Percentiles rank a stretch among this genome's conserved stretches.
Conservation (phyloP, 2,888 invertebrate species). For the Lissocephala sabroskyi region DNA sequence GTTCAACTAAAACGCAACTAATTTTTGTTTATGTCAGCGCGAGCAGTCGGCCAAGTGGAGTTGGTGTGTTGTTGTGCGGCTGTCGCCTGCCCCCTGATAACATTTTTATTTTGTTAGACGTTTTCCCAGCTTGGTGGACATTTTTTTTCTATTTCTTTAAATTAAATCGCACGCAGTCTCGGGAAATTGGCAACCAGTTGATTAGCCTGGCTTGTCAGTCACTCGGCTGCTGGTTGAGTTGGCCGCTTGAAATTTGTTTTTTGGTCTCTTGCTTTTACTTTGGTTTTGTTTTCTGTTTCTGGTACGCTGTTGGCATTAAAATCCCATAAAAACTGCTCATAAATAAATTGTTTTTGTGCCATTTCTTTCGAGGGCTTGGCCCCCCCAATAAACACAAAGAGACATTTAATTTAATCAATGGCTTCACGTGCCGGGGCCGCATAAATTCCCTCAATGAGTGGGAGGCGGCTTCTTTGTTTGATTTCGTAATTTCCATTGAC, state of each 20-base stretch:
- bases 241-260: background rate
- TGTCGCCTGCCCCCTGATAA: background rate
- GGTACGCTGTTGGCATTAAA: background rate
- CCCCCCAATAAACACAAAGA: conserved; percentile 29
- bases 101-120: background rate
- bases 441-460: conserved; percentile 32
- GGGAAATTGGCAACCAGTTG: conserved; percentile 37
- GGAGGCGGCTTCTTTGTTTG: conserved; percentile 15
- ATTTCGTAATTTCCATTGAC: too few relatives aligned
- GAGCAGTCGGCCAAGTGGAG: too few relatives aligned
- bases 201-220: conserved; percentile 55
- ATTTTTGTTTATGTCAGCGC: conserved; percentile 28
- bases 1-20: conserved; percentile 36
- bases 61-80: conserved; percentile 8
- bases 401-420: conserved; percentile 62
- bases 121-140: too few relatives aligned
- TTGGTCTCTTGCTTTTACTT: conserved; percentile 18
- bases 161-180: too few relatives aligned
- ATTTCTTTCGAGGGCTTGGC: conserved; percentile 44
- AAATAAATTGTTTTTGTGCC: conserved; percentile 55
- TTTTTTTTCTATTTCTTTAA: conserved; percentile 1
- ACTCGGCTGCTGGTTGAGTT: background rate
- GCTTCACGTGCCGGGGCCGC: conserved; percentile 54
- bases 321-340: conserved; percentile 39
- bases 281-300: background rate